Evolutionary conservation across 2,113 vertebrate species (phyloP).

Genomic region (Elgaria multicarinata): DNA sequence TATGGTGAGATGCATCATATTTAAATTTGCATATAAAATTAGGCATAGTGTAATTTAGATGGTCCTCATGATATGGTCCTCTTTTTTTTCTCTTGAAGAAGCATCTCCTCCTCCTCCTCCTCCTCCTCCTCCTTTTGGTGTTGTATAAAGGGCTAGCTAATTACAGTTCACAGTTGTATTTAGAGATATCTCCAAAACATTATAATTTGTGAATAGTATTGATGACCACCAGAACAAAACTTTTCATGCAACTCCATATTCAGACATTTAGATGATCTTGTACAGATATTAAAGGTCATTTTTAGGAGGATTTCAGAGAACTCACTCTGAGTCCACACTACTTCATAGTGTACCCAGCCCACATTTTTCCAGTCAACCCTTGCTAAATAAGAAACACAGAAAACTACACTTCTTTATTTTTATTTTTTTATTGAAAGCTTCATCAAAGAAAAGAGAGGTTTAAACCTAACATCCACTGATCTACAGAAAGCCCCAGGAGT

Average conservation of each 20-base stretch:
- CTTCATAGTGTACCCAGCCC: conserved; percentile 4
- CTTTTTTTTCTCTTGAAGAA: too few species aligned
- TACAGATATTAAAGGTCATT: conserved; percentile 18
- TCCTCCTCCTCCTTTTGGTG: too few species aligned
- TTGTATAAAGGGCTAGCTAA: too few species aligned
- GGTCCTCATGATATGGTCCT: too few species aligned
- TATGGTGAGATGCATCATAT: too few species aligned
- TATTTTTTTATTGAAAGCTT: conserved; percentile 97
- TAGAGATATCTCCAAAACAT: not conserved
- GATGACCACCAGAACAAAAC: conserved; percentile 1
- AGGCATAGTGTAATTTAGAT: too few species aligned
- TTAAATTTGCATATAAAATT: too few species aligned
- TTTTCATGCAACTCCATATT: conserved; percentile 17
- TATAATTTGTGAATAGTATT: not conserved
- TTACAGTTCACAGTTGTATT: not conserved
- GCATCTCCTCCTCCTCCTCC: too few species aligned
- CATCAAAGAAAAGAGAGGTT: conserved; percentile 98
- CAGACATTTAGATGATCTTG: accelerated
- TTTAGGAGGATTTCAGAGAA: not conserved
- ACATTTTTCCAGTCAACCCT: not conserved
- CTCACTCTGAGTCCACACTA: not conserved
- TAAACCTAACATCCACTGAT: conserved; percentile 97
- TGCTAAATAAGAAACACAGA: conserved; percentile 65
- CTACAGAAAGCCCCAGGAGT: conserved; percentile 95
- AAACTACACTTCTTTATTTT: conserved; percentile 63